Evolutionary conservation across 2,797 vertebrate species (phyloP), one percentile per base, ranked within the genome.

Genomic region (Lates japonicus): DNA sequence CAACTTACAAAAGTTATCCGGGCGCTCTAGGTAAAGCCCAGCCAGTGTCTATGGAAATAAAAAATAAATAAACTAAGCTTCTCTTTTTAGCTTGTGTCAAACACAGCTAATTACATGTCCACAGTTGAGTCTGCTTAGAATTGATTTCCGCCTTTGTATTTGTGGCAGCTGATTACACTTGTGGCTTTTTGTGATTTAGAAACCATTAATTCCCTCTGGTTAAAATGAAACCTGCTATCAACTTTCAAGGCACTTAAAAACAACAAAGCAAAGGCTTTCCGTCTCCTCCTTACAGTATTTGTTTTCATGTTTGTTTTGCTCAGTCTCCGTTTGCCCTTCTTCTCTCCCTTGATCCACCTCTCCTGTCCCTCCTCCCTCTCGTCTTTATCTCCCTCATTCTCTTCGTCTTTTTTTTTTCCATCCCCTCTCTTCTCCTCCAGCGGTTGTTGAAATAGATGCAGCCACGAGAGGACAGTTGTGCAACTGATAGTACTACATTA

Each of bases 361-460:
- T 59, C 14, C 46, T n/a, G 19, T 35, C n/a, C n/a, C 49, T 70
- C 37, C 48, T 52, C 13, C 51, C 25, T 69, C 51, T n/a, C 11
- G 4, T 75, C 66, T 73, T 74, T 51, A 58, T 58, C 70, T 61
- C 49, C 29, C 55, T 70, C 49, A 17, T 58, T 51, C 74, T 57
- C 55, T 54, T 20, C 22, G 0, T 39, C 60, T 64, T 73, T 55
- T 55, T 4, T n/a, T 19, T 29, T 29, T 29, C 7, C 11, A 29
- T 29, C 20, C n/a, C 42, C 37, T 33, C 14, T 63, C 69, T 66
- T 80, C 51, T 81, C 82, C 83, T 86, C 52, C 37, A 74, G 86
- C 80, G 48, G 62, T 86, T 84, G 80, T 81, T 67, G 80, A 90
- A 88, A 90, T 85, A 86, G 65, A 88, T 87, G 83, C 84, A 75